These are phyloP conservation scores for Hipparchia semele DNA, from an alignment of 2,888 invertebrate species.

Conservation along the genomic window DNA sequence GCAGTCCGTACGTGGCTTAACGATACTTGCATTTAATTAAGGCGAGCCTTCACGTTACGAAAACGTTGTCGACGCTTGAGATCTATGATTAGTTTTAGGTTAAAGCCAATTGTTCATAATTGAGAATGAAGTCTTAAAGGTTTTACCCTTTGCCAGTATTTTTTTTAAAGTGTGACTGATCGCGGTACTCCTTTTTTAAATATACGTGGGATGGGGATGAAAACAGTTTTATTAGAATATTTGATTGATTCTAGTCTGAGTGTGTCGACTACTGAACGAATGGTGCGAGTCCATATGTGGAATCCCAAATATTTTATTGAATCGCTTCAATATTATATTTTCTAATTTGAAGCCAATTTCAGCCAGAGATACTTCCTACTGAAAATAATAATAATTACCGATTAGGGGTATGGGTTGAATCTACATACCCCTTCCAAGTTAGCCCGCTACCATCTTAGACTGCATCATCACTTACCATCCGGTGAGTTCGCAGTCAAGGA, in stretches of 20 bases:
- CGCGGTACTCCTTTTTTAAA: constrained; percentile 47
- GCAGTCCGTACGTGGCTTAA: constrained; percentile 48
- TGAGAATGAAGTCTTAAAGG: constrained; percentile 48
- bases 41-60: constrained; percentile 63
- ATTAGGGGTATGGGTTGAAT: no score
- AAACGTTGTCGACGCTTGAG: constrained; percentile 60
- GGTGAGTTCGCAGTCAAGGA: no score
- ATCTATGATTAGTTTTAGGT: constrained; percentile 59
- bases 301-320: constrained; percentile 23
- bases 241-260: constrained; percentile 70
- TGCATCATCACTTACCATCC: no score
- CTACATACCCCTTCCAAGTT: no score
- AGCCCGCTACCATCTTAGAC: no score
- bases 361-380: constrained; percentile 28
- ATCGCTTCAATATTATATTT: background rate
- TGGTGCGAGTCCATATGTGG: constrained; percentile 28
- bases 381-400: constrained; percentile 24
- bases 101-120: constrained; percentile 56
- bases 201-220: constrained; percentile 42
- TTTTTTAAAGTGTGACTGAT: constrained; percentile 59
- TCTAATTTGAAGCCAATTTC: constrained; percentile 24
- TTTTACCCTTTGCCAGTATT: constrained; percentile 78
- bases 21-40: constrained; percentile 76
- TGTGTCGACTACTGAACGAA: constrained; percentile 58
- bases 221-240: constrained; percentile 47